Conservation (phyloP, 2,797 vertebrate species). For the Acanthornis magna region DNA sequence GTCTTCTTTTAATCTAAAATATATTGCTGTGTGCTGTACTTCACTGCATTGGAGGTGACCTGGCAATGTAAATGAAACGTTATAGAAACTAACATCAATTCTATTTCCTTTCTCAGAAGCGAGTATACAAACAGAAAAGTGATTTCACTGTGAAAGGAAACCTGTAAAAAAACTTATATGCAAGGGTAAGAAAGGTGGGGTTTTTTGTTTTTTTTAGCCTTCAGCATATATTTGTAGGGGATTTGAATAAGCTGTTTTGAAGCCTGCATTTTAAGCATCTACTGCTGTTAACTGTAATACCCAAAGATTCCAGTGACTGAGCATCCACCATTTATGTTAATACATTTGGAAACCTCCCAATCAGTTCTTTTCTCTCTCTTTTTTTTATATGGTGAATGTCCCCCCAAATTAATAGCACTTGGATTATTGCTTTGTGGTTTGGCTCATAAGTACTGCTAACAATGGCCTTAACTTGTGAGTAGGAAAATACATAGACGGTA, state of each 20-base stretch:
- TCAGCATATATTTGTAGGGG: background rate
- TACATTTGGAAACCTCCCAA: background rate
- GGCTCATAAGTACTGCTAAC: background rate
- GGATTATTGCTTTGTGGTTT: background rate
- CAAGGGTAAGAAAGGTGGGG: background rate
- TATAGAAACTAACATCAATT: background rate
- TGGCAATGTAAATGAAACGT: background rate
- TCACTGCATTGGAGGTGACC: background rate
- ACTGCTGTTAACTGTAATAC: background rate
- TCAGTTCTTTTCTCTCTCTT: background rate
- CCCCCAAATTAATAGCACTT: background rate
- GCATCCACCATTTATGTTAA: background rate
- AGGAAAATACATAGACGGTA: background rate
- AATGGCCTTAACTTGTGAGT: slow-evolving; percentile 13
- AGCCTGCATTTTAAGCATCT: background rate
- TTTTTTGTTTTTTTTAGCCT: background rate
- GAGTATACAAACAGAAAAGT: background rate
- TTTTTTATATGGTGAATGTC: background rate
- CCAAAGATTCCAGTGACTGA: background rate
- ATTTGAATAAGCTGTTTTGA: background rate
- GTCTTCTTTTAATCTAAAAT: background rate
- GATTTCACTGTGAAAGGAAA: slow-evolving; percentile 18
- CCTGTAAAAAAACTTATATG: background rate
- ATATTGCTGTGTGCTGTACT: background rate
- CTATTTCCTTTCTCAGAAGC: background rate